A percentile compares a stretch with the other conserved stretches of the same genome.
Conservation (phyloP, 2,888 invertebrate species). For the Sclerodermus sp. region DNA sequence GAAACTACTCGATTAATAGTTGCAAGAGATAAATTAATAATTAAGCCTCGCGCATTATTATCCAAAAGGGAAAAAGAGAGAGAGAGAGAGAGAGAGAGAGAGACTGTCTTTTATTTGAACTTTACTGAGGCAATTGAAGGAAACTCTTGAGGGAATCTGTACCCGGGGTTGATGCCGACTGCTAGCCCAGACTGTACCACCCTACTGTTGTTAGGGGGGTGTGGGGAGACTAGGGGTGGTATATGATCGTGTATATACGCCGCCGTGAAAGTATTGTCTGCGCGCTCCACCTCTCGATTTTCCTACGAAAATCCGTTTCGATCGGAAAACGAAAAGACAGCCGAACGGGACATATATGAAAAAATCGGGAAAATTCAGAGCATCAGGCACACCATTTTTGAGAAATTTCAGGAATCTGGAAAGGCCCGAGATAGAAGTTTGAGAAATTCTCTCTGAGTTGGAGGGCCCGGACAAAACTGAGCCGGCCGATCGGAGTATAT, state of each 20-base stretch:
- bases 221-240: conserved; percentile 57
- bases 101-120: too few relatives aligned
- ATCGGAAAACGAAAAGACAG: conserved; percentile 15
- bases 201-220: conserved; percentile 56
- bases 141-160: conserved; percentile 26
- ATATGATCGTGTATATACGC: conserved; percentile 58
- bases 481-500: conserved; percentile 53
- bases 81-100: too few relatives aligned
- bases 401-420: conserved; percentile 36
- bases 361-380: conserved; percentile 44
- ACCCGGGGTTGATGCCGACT: conserved; percentile 41
- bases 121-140: too few relatives aligned
- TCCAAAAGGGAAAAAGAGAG: too few relatives aligned
- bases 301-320: conserved; percentile 42
- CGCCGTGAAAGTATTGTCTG: conserved; percentile 55
- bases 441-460: conserved; percentile 48
- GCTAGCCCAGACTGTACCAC: conserved; percentile 55
- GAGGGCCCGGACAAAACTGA: conserved; percentile 50
- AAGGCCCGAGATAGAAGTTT: conserved; percentile 23
- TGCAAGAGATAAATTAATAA: too few relatives aligned
- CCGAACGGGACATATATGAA: conserved; percentile 26
- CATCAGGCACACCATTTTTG: conserved; percentile 47
- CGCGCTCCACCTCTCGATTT: conserved; percentile 54
- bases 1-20: too few relatives aligned
- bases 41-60: too few relatives aligned